These are phyloP conservation scores for Myrmecobius fasciatus DNA, from an alignment of 2,113 vertebrate species.

Conservation along the genomic window DNA sequence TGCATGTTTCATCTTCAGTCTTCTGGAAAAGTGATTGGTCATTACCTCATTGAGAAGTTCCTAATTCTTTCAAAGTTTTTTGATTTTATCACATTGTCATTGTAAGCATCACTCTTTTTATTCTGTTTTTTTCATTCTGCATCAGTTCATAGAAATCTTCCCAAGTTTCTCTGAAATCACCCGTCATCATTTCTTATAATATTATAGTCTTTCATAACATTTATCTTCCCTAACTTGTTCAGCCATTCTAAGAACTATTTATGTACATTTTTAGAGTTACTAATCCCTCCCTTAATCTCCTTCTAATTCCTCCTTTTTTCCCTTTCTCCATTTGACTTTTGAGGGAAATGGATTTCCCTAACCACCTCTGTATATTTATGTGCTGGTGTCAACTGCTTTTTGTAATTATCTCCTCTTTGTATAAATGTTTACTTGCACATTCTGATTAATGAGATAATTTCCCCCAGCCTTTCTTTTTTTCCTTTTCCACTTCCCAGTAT, in stretches of 20 bases:
- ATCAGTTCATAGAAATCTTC: background rate
- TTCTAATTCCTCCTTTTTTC: background rate
- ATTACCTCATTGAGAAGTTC: background rate
- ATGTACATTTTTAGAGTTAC: background rate
- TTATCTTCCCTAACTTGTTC: background rate
- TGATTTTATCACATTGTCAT: background rate
- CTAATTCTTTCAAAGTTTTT: background rate
- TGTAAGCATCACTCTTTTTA: background rate
- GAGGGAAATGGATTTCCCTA: background rate
- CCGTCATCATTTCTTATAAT: background rate
- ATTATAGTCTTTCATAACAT: background rate
- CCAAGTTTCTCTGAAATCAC: background rate
- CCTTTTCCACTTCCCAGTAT: background rate
- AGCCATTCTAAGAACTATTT: background rate
- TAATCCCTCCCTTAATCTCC: background rate
- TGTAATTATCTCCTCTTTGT: background rate
- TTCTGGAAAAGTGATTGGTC: background rate
- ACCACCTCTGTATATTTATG: background rate
- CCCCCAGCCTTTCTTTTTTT: background rate
- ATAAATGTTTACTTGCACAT: background rate
- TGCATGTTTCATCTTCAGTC: background rate
- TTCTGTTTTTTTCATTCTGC: background rate
- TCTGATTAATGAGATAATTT: background rate
- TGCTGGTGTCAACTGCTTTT: background rate
- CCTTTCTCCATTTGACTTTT: background rate